Percentiles rank a stretch among this genome's conserved stretches.
Conservation (phyloP, 1,140 invertebrate genomes). For the Tetramorium parvispinum region DNA sequence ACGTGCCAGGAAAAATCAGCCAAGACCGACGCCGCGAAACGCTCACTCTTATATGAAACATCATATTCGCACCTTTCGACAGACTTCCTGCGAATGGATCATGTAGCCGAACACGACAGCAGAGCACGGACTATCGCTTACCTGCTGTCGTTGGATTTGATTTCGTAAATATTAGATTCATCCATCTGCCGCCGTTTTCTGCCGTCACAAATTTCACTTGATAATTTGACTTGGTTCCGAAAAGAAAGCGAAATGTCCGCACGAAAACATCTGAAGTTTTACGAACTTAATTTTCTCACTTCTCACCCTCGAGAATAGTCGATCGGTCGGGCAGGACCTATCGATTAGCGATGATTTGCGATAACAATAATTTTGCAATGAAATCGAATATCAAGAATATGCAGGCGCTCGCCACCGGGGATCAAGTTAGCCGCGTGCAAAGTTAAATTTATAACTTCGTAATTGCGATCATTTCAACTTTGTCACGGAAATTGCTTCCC, state of each 20-base stretch:
- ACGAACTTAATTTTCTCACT: conserved; percentile 30
- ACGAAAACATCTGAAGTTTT: conserved; percentile 70
- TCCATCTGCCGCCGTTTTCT: conserved; percentile 28
- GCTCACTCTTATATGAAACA: neutral
- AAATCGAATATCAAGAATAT: neutral
- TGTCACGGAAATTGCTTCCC: neutral
- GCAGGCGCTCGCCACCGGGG: neutral
- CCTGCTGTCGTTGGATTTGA: conserved; percentile 37
- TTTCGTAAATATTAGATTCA: conserved; percentile 49
- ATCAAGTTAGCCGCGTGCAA: neutral
- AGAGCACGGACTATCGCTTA: conserved; percentile 18
- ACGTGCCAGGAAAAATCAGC: neutral
- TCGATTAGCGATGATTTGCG: conserved; percentile 10
- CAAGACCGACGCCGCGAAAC: neutral
- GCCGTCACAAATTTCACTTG: conserved; percentile 66
- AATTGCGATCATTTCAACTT: neutral
- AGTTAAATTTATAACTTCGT: neutral
- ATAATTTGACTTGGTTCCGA: conserved; percentile 69
- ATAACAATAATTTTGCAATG: neutral
- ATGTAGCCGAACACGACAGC: neutral
- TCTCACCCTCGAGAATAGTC: neutral
- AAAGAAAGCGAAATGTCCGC: conserved; percentile 66
- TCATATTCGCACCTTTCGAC: neutral
- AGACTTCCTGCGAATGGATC: neutral
- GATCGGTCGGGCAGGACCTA: neutral